Conservation (phyloP, 2,797 vertebrate genomes). For the Esox lucius region DNA sequence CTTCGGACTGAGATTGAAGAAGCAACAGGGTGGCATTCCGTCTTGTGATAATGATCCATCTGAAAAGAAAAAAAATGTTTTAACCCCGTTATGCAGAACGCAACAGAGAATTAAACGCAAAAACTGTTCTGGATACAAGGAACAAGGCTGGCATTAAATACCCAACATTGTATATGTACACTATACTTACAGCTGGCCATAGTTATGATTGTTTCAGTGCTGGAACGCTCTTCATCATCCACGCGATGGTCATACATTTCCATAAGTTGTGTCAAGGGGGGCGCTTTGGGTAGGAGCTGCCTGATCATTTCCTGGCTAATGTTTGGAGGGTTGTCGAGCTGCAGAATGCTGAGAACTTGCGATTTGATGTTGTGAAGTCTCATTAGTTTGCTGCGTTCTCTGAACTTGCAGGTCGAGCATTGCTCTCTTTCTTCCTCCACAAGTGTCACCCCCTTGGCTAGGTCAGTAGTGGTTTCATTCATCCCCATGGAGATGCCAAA, state of each 20-base stretch:
- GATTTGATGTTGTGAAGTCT: slow-evolving; percentile 91
- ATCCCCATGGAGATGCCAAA: slow-evolving; percentile 74
- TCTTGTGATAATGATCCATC: slow-evolving; percentile 77
- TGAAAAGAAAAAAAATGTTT: slow-evolving; percentile 29
- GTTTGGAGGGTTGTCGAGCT: slow-evolving; percentile 86
- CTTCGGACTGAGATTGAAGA: slow-evolving; percentile 94
- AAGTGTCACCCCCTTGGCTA: slow-evolving; percentile 67
- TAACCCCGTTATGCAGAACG: neutral
- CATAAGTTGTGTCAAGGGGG: slow-evolving; percentile 83
- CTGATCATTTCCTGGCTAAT: slow-evolving; percentile 86
- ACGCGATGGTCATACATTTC: slow-evolving; percentile 78
- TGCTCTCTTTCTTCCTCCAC: slow-evolving; percentile 77
- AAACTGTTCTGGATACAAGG: neutral
- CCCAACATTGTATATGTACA: neutral
- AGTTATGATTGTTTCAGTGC: slow-evolving; percentile 86
- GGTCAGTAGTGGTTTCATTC: slow-evolving; percentile 70
- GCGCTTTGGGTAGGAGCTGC: slow-evolving; percentile 85
- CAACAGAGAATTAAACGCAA: neutral
- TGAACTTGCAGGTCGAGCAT: slow-evolving; percentile 90
- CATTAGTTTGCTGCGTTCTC: slow-evolving; percentile 92
- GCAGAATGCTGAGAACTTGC: slow-evolving; percentile 83
- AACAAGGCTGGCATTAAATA: neutral
- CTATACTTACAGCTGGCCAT: slow-evolving; percentile 86
- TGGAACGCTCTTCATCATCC: slow-evolving; percentile 84
- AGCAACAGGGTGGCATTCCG: slow-evolving; percentile 87